A percentile compares a stretch with the other conserved stretches of the same genome.
Evolutionary conservation across 2,888 invertebrate species (phyloP).

Genomic region (Pandemis corylana): DNA sequence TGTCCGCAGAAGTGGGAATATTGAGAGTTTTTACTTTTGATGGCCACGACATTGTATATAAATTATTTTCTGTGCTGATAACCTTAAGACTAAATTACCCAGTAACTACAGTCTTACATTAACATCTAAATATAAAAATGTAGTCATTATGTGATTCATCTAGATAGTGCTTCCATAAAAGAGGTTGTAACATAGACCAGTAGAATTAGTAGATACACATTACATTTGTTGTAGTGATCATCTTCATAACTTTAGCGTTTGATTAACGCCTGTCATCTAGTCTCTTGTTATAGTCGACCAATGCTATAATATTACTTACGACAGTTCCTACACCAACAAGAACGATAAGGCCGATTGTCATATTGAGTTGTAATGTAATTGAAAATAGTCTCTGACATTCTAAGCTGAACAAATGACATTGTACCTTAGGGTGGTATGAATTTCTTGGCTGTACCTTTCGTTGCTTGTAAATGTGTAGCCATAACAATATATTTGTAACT

Average conservation of each 20-base stretch:
- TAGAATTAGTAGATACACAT: too few species aligned
- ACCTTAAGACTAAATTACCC: conserved; percentile 9
- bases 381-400: too few species aligned
- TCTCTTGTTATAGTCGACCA: too few species aligned
- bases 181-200: not conserved
- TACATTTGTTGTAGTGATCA: not conserved
- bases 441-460: not conserved
- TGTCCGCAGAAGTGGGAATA: too few species aligned
- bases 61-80: conserved; percentile 24
- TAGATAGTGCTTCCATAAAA: not conserved
- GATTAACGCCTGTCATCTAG: not conserved
- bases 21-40: conserved; percentile 22
- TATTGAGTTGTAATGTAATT: too few species aligned
- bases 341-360: too few species aligned
- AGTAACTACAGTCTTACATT: not conserved
- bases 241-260: not conserved
- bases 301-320: too few species aligned
- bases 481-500: conserved; percentile 15
- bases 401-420: too few species aligned
- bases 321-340: too few species aligned
- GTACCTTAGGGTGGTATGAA: too few species aligned
- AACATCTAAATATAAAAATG: conserved; percentile 7
- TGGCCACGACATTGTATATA: conserved; percentile 30
- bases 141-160: conserved; percentile 2
- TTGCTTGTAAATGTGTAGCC: conserved; percentile 9